Evolutionary conservation across 1,140 invertebrate genomes (phyloP), one percentile per base, ranked within the genome.

Genomic region (Wasmannia auropunctata): DNA sequence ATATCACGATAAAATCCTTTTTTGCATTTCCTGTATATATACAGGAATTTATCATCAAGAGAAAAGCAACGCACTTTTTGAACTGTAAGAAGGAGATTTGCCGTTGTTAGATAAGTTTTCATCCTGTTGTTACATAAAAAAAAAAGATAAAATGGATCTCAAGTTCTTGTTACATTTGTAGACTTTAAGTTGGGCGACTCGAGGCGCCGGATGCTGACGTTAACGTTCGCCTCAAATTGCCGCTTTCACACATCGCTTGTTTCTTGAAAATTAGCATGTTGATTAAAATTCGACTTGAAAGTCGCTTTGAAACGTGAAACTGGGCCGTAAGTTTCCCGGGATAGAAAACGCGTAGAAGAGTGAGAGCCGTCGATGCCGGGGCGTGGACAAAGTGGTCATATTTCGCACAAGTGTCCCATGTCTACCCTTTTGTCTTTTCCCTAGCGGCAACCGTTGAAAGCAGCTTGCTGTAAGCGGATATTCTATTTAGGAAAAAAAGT

Each of bases 381-480:
- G 34, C 79, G 67, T 58, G 79, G 79, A 83, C 79, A 83, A 83
- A 83, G 79, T 83, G 79, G 79, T 83, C 79, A 83, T 83, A 83
- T 83, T 83, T 83, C 79, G 79, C 79, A 67, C 63, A 74, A 83
- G 79, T 90, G 80, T 87, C 80, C 88, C 88, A 83, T 83, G 65
- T 90, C 83, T 77, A 69, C 69, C 49, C 79, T 90, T 89, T 89
- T 85, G 56, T 77, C 81, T 85, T 85, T 85, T 85, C 72, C 34
- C 56, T 77, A 77, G 72, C 54, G 81, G 43, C 87, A 58, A 70
- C 56, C 28, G 77, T 86, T 90, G 88, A 90, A 90, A 90, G 88
- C 87, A 89, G 72, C 89, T 89, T 77, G 87, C 85, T 80, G 87
- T 91, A 92, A 93, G 91, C 91, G 91, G 92, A 93, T 91, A 91